phyloP scores from a whole-genome alignment of 2,888 invertebrate species.

The Spatulosminthurus flaviceps region DNA sequence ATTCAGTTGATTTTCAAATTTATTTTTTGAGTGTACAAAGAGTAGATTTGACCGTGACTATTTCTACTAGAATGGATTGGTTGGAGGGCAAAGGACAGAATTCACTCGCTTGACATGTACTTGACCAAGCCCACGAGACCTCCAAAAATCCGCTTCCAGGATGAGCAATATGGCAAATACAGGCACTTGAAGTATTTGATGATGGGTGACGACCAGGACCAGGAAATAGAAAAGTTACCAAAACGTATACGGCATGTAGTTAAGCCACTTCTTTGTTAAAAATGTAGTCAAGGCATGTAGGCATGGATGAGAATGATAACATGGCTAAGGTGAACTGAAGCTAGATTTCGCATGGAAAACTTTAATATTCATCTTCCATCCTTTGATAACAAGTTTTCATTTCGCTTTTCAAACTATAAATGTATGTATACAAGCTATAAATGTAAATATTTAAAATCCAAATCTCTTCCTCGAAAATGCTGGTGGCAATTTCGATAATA shows the following conservation, averaged over 20 bases:
- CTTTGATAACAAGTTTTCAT: slow-evolving; percentile 26
- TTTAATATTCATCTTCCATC: background rate
- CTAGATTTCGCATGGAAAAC: no score
- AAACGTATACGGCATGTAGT: slow-evolving; percentile 47
- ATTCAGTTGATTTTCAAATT: no score
- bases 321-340: no score
- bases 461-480: slow-evolving; percentile 62
- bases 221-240: slow-evolving; percentile 24
- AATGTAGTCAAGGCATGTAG: background rate
- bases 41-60: no score
- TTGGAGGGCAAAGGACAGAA: slow-evolving; percentile 49
- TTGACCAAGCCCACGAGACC: slow-evolving; percentile 16
- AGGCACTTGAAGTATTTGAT: slow-evolving; percentile 49
- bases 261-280: slow-evolving; percentile 57
- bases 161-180: slow-evolving; percentile 58
- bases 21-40: no score
- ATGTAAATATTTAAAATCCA: slow-evolving; percentile 51
- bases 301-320: no score
- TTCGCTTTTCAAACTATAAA: no score
- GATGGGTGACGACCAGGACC: background rate
- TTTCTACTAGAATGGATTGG: slow-evolving; percentile 50
- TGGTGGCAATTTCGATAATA: slow-evolving; percentile 60
- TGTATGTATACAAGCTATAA: background rate
- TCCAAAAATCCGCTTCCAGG: slow-evolving; percentile 52
- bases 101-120: slow-evolving; percentile 52